These are phyloP conservation scores for Clusia tigrina DNA, from an alignment of 2,888 invertebrate genomes.

Conservation along the genomic window DNA sequence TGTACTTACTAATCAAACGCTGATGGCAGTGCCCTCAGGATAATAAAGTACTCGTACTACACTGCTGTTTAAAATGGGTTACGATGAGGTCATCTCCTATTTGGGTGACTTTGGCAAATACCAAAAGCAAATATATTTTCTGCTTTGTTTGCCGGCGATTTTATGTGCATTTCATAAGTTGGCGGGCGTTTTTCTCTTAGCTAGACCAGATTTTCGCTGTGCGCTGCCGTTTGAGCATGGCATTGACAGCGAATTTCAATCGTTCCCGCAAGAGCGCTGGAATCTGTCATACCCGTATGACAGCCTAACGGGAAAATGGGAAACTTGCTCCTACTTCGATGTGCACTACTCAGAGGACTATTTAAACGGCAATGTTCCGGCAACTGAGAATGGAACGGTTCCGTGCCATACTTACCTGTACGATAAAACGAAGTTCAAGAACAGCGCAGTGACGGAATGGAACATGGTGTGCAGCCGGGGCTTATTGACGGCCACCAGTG, in stretches of 20 bases:
- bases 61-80: constrained; percentile 71
- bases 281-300: constrained; percentile 69
- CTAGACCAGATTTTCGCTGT: constrained; percentile 73
- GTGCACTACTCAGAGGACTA: constrained; percentile 61
- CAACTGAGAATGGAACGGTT: constrained; percentile 48
- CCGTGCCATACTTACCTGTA: constrained; percentile 70
- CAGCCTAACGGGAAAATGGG: constrained; percentile 62
- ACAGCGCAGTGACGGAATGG: constrained; percentile 75
- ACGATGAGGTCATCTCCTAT: constrained; percentile 74
- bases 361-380: constrained; percentile 45
- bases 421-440: constrained; percentile 69
- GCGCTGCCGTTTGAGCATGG: constrained; percentile 68
- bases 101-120: constrained; percentile 78
- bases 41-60: too few species aligned
- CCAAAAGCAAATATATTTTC: constrained; percentile 74
- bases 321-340: constrained; percentile 68
- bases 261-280: constrained; percentile 62
- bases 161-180: constrained; percentile 78
- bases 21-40: too few species aligned
- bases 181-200: constrained; percentile 75
- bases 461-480: constrained; percentile 73
- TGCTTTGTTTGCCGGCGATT: constrained; percentile 76
- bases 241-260: constrained; percentile 62
- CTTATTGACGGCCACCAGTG: constrained; percentile 72
- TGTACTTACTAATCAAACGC: too few species aligned